These are phyloP conservation scores for Myotis brandtii DNA, from an alignment of 2,113 vertebrate genomes.

Conservation along the genomic window DNA sequence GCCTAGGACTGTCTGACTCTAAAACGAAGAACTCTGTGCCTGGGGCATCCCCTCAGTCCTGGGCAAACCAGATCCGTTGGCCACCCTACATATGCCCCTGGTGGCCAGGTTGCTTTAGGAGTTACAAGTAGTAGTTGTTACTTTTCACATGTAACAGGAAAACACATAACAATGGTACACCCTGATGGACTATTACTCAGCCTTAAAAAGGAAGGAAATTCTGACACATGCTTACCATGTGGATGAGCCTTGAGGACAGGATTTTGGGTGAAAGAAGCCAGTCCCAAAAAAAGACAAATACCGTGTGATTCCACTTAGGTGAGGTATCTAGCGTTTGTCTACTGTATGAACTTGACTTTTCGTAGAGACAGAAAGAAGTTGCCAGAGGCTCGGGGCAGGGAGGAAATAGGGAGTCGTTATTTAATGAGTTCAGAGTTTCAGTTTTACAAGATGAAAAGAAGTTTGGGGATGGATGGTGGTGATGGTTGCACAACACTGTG, in stretches of 20 bases:
- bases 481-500: rapidly evolving
- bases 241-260: not conserved
- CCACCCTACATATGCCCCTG: not conserved
- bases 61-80: too few species aligned
- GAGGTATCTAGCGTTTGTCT: not conserved
- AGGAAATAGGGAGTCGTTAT: rapidly evolving
- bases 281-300: not conserved
- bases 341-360: not conserved
- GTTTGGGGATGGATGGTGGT: not conserved
- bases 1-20: not conserved
- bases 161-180: not conserved
- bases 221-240: not conserved
- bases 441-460: not conserved
- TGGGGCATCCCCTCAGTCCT: not conserved
- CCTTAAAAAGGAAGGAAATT: not conserved
- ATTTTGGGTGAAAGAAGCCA: not conserved
- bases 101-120: not conserved
- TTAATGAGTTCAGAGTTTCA: not conserved
- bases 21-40: not conserved
- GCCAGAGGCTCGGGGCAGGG: not conserved
- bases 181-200: not conserved
- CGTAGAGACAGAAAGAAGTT: not conserved
- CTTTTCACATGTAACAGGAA: not conserved
- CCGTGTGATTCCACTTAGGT: not conserved
- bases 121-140: rapidly evolving